phyloP scores from a whole-genome alignment of 2,113 vertebrate genomes.

The Pelvicachromis taeniatus region DNA sequence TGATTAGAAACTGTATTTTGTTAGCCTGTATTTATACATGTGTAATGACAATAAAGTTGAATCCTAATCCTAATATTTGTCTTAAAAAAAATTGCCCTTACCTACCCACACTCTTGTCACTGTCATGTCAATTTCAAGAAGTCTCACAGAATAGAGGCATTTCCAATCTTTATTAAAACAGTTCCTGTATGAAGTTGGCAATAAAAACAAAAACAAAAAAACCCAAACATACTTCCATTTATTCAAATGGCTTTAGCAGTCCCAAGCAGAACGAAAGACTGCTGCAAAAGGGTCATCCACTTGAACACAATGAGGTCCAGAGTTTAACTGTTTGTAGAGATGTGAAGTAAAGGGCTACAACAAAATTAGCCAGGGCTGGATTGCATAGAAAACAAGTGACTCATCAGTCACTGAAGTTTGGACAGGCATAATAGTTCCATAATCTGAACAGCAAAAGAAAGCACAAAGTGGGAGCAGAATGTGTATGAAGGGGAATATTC shows the following conservation, averaged over 20 bases:
- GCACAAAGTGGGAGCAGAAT: background rate
- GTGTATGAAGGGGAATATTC: background rate
- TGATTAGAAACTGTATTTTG: too few species aligned
- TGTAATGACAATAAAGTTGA: too few species aligned
- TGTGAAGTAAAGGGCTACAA: background rate
- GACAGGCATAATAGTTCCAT: background rate
- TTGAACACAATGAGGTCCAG: background rate
- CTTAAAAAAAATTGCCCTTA: background rate
- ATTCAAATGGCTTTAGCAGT: background rate
- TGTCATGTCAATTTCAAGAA: background rate
- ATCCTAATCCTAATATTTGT: too few species aligned
- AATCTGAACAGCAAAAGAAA: background rate
- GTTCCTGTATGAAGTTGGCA: background rate
- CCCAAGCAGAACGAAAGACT: background rate
- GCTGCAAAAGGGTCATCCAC: background rate
- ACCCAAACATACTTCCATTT: background rate
- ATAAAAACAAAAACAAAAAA: background rate
- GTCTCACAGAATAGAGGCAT: background rate
- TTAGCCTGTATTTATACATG: too few species aligned
- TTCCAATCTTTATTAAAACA: conserved; percentile 44
- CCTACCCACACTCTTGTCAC: background rate
- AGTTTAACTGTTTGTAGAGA: background rate
- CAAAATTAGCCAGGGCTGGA: background rate
- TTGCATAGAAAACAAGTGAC: background rate
- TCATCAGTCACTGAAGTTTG: background rate